A percentile compares a stretch with the other conserved stretches of the same genome.
Evolutionary conservation across 2,113 vertebrate species (phyloP).

Genomic region (Amphiprion percula): DNA sequence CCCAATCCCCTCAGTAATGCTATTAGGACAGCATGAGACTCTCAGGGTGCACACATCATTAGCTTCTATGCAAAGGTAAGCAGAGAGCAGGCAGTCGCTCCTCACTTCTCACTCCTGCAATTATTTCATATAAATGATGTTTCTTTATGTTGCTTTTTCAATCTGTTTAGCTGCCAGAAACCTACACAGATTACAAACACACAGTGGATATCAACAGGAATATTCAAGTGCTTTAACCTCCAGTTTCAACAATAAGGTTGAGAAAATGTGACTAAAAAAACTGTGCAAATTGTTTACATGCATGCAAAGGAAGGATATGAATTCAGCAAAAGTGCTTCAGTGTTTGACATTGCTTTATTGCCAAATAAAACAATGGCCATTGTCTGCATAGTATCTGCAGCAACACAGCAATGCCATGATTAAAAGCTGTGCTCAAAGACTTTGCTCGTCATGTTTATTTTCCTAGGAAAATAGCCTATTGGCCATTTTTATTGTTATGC

Average conservation of each 20-base stretch:
- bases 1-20: conserved; percentile 58
- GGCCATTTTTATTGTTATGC: not conserved
- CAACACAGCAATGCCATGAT: conserved; percentile 9
- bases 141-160: not conserved
- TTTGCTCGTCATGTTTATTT: not conserved
- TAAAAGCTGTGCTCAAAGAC: conserved; percentile 16
- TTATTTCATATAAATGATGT: not conserved
- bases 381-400: not conserved
- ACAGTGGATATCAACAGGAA: not conserved
- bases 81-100: conserved; percentile 16
- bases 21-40: conserved; percentile 53
- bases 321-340: not conserved
- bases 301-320: not conserved
- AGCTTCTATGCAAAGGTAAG: conserved; percentile 41
- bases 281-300: not conserved
- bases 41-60: conserved; percentile 41
- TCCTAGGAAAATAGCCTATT: not conserved
- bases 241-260: too few species aligned
- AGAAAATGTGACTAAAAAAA: too few species aligned
- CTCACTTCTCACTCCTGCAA: not conserved
- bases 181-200: not conserved
- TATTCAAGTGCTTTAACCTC: too few species aligned
- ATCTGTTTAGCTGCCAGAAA: not conserved
- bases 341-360: conserved; percentile 11
- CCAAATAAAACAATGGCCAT: not conserved